Percentiles rank a stretch among this genome's conserved stretches.
Conservation (phyloP, 1,140 invertebrate species). For the Sinella curviseta region DNA sequence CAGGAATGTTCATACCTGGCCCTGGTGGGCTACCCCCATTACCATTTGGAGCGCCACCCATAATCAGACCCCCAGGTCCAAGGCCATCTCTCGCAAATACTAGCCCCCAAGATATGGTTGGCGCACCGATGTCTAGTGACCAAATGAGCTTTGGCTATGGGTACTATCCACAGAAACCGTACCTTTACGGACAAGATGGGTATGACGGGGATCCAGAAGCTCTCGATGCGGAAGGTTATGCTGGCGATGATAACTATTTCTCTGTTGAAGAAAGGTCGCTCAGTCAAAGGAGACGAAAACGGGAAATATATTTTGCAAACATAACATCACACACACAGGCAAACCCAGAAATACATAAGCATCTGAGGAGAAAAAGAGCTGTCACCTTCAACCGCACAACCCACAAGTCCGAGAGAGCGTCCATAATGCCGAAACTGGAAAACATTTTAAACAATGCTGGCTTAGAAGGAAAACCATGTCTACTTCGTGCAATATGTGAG, state of each 20-base stretch:
- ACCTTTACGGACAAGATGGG: background rate
- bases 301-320: background rate
- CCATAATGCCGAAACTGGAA: slow-evolving; percentile 41
- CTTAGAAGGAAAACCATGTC: slow-evolving; percentile 36
- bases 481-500: slow-evolving; percentile 46
- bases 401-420: slow-evolving; percentile 29
- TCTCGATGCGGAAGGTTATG: background rate
- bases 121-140: too few species aligned
- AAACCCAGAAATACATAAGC: slow-evolving; percentile 1
- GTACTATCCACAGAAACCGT: background rate
- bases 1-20: slow-evolving; percentile 13
- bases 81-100: too few species aligned
- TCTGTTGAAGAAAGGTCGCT: background rate
- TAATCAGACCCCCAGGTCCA: background rate
- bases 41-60: background rate
- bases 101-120: too few species aligned
- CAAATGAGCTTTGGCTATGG: background rate
- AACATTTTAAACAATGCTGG: slow-evolving; percentile 36
- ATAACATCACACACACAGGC: background rate
- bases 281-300: background rate
- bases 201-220: background rate
- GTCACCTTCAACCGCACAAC: slow-evolving; percentile 1
- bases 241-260: background rate
- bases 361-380: slow-evolving; percentile 8
- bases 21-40: background rate